Conservation (phyloP, 1,140 invertebrate species). For the Zaprionus camerounensis region DNA sequence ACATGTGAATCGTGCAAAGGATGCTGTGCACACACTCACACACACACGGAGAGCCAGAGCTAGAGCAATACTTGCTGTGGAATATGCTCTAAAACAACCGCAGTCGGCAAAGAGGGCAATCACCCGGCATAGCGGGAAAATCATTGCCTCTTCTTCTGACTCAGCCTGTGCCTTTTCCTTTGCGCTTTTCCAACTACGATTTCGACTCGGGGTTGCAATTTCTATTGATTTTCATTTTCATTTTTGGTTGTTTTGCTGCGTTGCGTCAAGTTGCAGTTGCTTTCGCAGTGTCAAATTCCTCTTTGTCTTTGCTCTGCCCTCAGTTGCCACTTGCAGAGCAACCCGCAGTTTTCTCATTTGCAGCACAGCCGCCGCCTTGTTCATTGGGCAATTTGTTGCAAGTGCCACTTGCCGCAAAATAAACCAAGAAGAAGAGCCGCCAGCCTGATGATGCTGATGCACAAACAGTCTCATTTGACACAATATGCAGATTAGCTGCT, state of each 20-base stretch:
- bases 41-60: not conserved
- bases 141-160: constrained; percentile 44
- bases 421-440: not conserved
- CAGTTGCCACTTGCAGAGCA: constrained; percentile 26
- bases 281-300: constrained; percentile 49
- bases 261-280: constrained; percentile 21
- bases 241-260: constrained; percentile 17
- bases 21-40: constrained; percentile 37
- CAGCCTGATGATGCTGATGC: not conserved
- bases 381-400: constrained; percentile 69
- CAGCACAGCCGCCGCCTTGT: constrained; percentile 26
- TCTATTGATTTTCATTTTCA: constrained; percentile 73
- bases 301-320: constrained; percentile 46
- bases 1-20: constrained; percentile 40
- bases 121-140: constrained; percentile 56
- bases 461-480: constrained; percentile 43
- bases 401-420: constrained; percentile 48
- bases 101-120: constrained; percentile 70
- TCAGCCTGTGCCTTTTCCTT: constrained; percentile 21
- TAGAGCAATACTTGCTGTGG: constrained; percentile 37
- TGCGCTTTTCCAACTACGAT: constrained; percentile 35
- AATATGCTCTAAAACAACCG: constrained; percentile 52
- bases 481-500: constrained; percentile 81
- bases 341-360: constrained; percentile 55
- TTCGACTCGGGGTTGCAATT: constrained; percentile 74